phyloP scores from a whole-genome alignment of 2,113 vertebrate genomes.

The Pollachius pollachius region DNA sequence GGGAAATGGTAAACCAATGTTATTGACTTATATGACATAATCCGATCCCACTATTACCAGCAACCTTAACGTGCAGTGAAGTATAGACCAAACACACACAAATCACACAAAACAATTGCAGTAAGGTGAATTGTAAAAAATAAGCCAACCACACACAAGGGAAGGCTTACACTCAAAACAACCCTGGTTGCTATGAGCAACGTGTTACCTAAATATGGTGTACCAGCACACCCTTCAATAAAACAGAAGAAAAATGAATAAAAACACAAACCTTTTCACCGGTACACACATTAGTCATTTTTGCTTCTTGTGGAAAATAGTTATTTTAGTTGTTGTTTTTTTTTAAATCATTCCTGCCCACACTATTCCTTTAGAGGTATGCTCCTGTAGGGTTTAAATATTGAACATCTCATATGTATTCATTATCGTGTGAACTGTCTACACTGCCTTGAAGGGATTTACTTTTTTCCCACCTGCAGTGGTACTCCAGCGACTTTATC shows the following conservation, averaged over 20 bases:
- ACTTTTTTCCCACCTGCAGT: constrained; percentile 8
- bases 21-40: constrained; percentile 37
- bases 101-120: neutral
- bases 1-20: constrained; percentile 55
- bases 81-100: constrained; percentile 17
- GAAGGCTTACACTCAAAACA: neutral
- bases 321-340: constrained; percentile 1
- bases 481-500: constrained; percentile 14
- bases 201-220: no score
- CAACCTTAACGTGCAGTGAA: constrained; percentile 18
- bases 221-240: no score
- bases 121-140: neutral
- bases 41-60: constrained; percentile 32
- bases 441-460: constrained; percentile 16
- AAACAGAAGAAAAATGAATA: neutral
- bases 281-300: no score
- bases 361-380: constrained; percentile 10
- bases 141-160: neutral
- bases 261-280: neutral
- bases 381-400: constrained; percentile 25
- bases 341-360: neutral
- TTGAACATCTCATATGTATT: constrained; percentile 44
- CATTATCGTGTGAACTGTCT: constrained; percentile 35
- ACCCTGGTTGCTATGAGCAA: no score
- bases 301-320: neutral